Evolutionary conservation across 2,113 vertebrate genomes (phyloP).

Genomic region (Nothoprocta pentlandii): DNA sequence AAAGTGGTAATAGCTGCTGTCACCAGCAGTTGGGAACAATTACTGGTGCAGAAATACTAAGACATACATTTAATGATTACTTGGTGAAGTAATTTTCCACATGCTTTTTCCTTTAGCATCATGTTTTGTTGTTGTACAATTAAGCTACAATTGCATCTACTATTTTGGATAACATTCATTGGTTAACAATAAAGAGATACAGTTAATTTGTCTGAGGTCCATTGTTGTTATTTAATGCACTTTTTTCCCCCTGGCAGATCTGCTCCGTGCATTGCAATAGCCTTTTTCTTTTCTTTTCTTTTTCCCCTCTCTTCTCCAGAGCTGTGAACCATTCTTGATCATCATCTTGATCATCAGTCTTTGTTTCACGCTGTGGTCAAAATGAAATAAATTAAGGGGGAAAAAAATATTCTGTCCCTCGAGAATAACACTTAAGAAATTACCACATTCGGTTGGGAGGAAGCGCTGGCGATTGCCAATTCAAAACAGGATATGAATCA

Average conservation of each 20-base stretch:
- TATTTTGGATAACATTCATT: conserved; percentile 87
- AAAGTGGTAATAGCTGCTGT: conserved; percentile 72
- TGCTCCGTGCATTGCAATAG: not conserved
- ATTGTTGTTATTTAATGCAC: conserved; percentile 81
- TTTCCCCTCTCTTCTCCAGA: not conserved
- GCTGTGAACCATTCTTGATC: not conserved
- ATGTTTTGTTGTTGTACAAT: conserved; percentile 86
- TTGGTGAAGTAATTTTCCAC: conserved; percentile 72
- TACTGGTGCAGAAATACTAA: conserved; percentile 75
- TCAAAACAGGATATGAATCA: conserved; percentile 55
- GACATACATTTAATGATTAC: conserved; percentile 64
- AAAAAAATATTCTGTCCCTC: not conserved
- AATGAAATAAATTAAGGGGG: not conserved
- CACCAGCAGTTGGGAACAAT: conserved; percentile 73
- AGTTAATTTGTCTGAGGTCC: conserved; percentile 79
- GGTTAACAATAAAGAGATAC: conserved; percentile 90
- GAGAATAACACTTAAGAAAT: not conserved
- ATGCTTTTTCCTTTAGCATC: conserved; percentile 74
- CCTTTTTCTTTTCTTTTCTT: not conserved
- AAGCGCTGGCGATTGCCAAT: conserved; percentile 29
- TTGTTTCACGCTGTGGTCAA: conserved; percentile 3
- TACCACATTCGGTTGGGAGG: not conserved
- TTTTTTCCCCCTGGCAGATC: conserved; percentile 34
- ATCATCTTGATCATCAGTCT: not conserved
- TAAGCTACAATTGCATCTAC: conserved; percentile 82